phyloP scores from a whole-genome alignment of 2,113 vertebrate species.

The Emydura subglobosa region DNA sequence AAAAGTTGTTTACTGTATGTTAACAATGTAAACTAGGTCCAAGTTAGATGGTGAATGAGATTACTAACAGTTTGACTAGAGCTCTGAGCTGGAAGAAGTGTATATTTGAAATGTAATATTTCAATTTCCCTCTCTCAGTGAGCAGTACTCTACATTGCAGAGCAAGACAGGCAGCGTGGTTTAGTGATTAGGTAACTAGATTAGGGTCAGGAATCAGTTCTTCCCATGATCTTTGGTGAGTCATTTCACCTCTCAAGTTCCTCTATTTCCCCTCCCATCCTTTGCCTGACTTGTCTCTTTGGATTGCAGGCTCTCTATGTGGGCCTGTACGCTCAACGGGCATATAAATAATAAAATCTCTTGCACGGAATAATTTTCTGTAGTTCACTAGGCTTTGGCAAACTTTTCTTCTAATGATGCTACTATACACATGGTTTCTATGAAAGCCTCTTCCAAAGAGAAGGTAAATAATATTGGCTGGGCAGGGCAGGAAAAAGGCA shows the following conservation, averaged over 20 bases:
- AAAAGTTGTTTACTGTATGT: no score
- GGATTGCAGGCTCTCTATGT: no score
- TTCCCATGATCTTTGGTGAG: no score
- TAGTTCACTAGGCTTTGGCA: neutral
- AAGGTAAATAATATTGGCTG: neutral
- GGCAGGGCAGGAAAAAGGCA: neutral
- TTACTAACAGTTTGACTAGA: no score
- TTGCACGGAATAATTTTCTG: neutral
- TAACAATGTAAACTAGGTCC: no score
- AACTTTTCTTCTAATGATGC: neutral
- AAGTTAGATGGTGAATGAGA: neutral
- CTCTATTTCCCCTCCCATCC: no score
- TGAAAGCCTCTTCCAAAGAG: neutral
- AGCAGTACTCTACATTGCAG: neutral
- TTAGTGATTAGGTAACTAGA: neutral
- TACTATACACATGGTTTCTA: neutral
- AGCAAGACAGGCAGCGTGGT: neutral
- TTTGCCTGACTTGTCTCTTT: no score
- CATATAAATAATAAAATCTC: neutral
- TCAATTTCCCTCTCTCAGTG: neutral
- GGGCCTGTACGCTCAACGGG: no score
- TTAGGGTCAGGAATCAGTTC: no score
- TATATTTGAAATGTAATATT: neutral
- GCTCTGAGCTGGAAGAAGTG: neutral
- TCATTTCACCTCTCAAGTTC: no score